Evolutionary conservation across 64 coral and sea anemone genomes (phyloP), one percentile per base, ranked within the genome.

Genomic region (Stichodactyla mertensii): DNA sequence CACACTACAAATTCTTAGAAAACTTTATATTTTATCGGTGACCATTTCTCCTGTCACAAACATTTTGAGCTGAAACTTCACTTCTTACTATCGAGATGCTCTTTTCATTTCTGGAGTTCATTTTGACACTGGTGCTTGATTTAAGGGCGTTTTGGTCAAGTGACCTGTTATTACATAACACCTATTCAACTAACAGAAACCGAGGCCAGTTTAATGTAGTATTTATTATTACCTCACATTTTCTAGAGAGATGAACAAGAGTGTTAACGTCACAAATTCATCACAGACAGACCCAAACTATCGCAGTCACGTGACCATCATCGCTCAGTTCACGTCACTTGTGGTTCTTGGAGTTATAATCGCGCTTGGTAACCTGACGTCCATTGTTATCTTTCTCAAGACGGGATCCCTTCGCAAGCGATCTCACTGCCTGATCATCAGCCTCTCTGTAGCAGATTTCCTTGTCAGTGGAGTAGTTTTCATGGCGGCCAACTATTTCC

Each of bases 261-360:
- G 7, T 31, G 20, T 27, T 14, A 78, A 78, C 71, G 12, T 7
- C 71, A 78, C 71, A 24, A 31, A 78, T 18, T 10, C 5, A 78
- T 5, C 20, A 10, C 71, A 10, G 11, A 4, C 71, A 14, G 23
- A 31, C 11, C 36, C 9, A 11, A 31, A 31, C 36, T 78, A 78
- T 15, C 71, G 71, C 12, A 78, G 71, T 78, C 20, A 78, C 4
- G 71, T 51, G 12, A 78, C 71, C 6, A 51, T 78, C 71, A 51
- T 78, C 36, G 71, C 71, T 8, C 71, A 78, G 71, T 26, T 78
- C 71, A 78, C 71, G 36, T 78, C 71, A 10, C 71, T 78, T 51
- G 16, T 51, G 7, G 15, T 78, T 12, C 36, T 78, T n/a, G 71
- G 71, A 11, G 36, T 78, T 6, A 78, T 78, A 18, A 78, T 51